Base-by-base conservation (phyloP, 2,888 invertebrate species). In the Lydus trimaculatus region DNA sequence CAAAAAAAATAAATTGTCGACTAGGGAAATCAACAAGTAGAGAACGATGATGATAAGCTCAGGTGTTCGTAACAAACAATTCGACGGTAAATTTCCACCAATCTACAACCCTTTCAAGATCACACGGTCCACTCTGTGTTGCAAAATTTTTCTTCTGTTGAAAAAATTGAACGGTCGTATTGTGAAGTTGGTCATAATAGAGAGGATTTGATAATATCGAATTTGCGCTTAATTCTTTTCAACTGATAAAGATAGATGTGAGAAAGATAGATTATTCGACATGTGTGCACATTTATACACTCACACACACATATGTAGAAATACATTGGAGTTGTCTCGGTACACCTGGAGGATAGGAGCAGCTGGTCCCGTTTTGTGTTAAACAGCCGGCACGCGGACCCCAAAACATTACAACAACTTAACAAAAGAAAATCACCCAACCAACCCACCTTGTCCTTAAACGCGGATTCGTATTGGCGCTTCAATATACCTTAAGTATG, bases 341-440 rank as follows among this genome's bases (percentile, higher is more conserved):
- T 78, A 82, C 83, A 83, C 83, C 83, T 83, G 83, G 83, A 81
- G 75, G 23, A 23, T 25, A 52, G 23, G 78, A 79, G 79, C 83
- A 83, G 82, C 83, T 83, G 83, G 76, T 76, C 52, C 52, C 52
- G 52, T 52, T 52, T 48, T 72, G 72, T 72, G 78, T 77, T 78
- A 80, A 73, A 73, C 76, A 78, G 79, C 78, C 79, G 79, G 80
- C 80, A 76, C 78, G 78, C 79, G 78, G 79, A 76, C 64, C 77
- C 75, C 60, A 36, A 60, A n/a, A 60, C 60, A 23, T 25, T 20
- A 52, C 52, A 52, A 52, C 52, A 52, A 43, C 43, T 7, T 76
- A 80, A 82, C 82, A 82, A 82, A 82, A 81, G 79, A 78, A 78
- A 78, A 77, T 75, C 74, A 72, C 71, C 73, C 72, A 66, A 31